phyloP scores from a whole-genome alignment of 64 coral and sea anemone genomes.

The Pocillopora damicornis region DNA sequence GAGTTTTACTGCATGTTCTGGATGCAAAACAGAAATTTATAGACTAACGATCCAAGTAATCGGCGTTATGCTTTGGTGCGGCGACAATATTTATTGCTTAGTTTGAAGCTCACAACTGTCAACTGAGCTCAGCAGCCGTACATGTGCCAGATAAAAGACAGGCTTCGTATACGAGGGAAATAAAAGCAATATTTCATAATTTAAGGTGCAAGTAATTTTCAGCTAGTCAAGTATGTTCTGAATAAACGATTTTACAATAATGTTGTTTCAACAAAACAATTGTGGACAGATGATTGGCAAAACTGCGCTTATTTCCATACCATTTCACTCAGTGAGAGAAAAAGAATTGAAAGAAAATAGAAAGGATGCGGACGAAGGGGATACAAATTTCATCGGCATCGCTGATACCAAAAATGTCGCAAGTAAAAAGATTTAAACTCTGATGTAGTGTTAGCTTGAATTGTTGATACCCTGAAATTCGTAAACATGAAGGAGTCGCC shows the following conservation, averaged over 20 bases:
- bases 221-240: conserved; percentile 15
- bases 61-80: not conserved
- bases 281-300: conserved; percentile 20
- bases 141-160: not conserved
- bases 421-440: not conserved
- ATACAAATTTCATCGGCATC: conserved; percentile 2
- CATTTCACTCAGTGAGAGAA: conserved; percentile 14
- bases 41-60: conserved; percentile 17
- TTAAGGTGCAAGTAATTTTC: conserved; percentile 2
- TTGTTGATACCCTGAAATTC: not conserved
- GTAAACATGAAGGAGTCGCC: not conserved
- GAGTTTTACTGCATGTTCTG: not conserved
- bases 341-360: not conserved
- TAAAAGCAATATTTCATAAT: not conserved
- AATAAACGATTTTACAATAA: conserved; percentile 13
- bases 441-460: conserved; percentile 3
- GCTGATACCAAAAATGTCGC: conserved; percentile 7
- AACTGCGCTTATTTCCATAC: conserved; percentile 7
- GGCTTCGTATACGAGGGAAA: not conserved
- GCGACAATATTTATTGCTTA: not conserved
- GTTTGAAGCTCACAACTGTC: not conserved
- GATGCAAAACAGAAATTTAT: conserved; percentile 10
- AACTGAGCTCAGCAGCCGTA: not conserved
- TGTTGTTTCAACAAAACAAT: not conserved
- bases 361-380: not conserved